Base-by-base conservation (phyloP, 1,140 invertebrate species). In the Potamilus streckersoni region DNA sequence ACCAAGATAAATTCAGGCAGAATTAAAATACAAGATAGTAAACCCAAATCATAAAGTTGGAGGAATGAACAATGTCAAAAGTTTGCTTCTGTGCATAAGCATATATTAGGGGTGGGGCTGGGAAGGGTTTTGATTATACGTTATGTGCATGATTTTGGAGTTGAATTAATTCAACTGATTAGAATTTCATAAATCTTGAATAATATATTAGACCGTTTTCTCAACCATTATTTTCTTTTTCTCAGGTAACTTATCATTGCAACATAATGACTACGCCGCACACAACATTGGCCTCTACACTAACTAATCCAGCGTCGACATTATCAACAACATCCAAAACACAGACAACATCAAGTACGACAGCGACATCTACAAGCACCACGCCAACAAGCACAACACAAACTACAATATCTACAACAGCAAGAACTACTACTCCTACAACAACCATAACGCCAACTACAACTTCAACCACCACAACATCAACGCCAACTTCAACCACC, bases 231-330 rank as follows among this genome's bases (percentile, higher is more conserved):
- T 20, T 58, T 65, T 19, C 16, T 13, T 57, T 75, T 56, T 64
- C 64, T 14, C 57, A 76, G 74, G 58, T 76, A 31, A 76, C 68
- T n/a, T 76, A 71, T 59, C 69, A 76, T 31, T 76, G 74, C 27
- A 16, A 67, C 19, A 63, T 69, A 19, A 57, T 76, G 38, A 66
- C 71, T 0, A 66, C 71, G 11, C 57, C 49, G 38, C 68, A 56
- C 3, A 38, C 72, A 38, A 38, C 72, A 12, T 68, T 65, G 12
- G 38, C 72, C 2, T 14, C 72, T 17, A 66, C 72, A 2, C 60
- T 65, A 8, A 67, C 64, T 17, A 60, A 57, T 6, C 5, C 72
- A 13, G 23, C 72, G 15, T 58, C 72, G n/a, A 73, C 72, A 0
- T 60, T 57, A 19, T 55, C 57, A 14, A 59, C 72, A 19, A 73